A percentile compares a stretch with the other conserved stretches of the same genome.
Evolutionary conservation across 2,888 invertebrate genomes (phyloP).

Genomic region (Saturnia pavonia): DNA sequence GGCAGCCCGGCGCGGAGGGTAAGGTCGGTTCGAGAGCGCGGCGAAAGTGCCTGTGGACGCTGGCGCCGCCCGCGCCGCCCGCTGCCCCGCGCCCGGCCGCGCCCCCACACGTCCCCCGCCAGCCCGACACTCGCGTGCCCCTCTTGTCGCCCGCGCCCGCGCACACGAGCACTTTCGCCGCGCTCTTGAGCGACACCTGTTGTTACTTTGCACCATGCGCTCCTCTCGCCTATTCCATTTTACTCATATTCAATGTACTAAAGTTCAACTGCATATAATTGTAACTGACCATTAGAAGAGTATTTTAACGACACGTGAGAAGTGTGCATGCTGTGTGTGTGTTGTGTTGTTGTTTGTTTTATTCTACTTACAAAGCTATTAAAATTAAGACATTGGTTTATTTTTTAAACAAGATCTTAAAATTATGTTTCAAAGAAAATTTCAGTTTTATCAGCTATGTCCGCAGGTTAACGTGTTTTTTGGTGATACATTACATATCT

Average conservation of each 20-base stretch:
- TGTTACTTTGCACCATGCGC: conserved; percentile 27
- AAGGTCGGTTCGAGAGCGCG: conserved; percentile 67
- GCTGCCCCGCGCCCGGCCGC: conserved; percentile 32
- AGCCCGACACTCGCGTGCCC: conserved; percentile 22
- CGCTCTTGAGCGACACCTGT: conserved; percentile 47
- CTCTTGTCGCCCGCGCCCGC: conserved; percentile 50
- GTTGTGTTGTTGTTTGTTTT: background rate
- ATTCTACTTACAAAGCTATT: too few relatives aligned
- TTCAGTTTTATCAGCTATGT: background rate
- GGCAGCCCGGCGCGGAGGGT: conserved; percentile 39
- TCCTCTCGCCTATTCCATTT: background rate
- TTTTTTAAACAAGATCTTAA: too few relatives aligned
- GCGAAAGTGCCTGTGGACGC: conserved; percentile 73
- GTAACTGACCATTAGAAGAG: too few relatives aligned
- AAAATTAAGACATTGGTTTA: too few relatives aligned
- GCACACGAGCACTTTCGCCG: conserved; percentile 78
- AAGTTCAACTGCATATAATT: too few relatives aligned
- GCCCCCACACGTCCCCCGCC: conserved; percentile 27
- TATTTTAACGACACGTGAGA: background rate
- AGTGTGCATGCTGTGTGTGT: background rate
- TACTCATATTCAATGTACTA: too few relatives aligned
- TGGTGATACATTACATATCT: background rate
- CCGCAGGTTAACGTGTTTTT: background rate
- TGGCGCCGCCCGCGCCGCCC: conserved; percentile 42
- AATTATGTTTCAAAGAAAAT: background rate